Evolutionary conservation across 2,888 invertebrate genomes (phyloP).

Genomic region (Machimus atricapillus): DNA sequence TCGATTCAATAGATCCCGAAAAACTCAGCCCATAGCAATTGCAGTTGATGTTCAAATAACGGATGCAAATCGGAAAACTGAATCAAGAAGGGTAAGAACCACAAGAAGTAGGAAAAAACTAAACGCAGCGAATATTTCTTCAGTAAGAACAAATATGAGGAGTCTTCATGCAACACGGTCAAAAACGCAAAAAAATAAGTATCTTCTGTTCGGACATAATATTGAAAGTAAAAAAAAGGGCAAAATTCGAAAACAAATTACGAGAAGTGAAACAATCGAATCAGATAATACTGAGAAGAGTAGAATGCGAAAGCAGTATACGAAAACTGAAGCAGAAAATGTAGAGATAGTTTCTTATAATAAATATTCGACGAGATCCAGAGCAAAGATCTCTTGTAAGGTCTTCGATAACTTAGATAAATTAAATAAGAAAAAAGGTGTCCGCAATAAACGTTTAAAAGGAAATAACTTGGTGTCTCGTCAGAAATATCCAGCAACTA

Average conservation of each 20-base stretch:
- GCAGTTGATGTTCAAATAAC: neutral
- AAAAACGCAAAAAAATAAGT: conserved; percentile 40
- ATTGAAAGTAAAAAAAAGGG: neutral
- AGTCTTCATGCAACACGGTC: conserved; percentile 44
- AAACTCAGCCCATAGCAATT: neutral
- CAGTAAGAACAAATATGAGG: conserved; percentile 42
- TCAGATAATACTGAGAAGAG: neutral
- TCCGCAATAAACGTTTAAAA: neutral
- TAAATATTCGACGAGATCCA: neutral
- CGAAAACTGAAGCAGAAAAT: neutral
- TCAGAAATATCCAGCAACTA: neutral
- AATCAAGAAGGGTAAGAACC: neutral
- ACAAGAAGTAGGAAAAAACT: neutral
- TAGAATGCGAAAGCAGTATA: neutral
- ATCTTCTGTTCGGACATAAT: conserved; percentile 34
- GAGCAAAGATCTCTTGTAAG: neutral
- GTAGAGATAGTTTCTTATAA: neutral
- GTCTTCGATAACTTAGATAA: neutral
- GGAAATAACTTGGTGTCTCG: neutral
- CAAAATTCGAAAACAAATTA: neutral
- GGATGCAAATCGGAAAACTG: neutral
- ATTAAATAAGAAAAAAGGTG: neutral
- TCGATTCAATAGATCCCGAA: neutral
- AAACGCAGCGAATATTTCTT: neutral
- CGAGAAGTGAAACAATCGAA: neutral